Conservation (phyloP, 2,113 vertebrate genomes). For the Pipra filicauda region DNA sequence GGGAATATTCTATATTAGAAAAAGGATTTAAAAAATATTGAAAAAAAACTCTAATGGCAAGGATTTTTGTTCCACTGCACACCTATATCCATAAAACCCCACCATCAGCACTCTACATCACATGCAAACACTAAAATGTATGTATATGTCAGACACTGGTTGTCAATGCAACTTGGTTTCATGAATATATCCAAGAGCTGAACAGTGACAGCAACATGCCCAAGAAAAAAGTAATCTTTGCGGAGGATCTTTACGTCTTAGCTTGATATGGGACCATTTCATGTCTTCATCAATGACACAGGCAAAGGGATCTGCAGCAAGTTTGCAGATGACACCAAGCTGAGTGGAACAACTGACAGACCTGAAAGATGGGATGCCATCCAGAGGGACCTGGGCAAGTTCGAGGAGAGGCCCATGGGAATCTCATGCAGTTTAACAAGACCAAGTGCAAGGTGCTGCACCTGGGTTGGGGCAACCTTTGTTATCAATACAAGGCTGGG, state of each 20-base stretch:
- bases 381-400: neutral
- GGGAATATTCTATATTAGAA: neutral
- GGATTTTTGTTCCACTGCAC: neutral
- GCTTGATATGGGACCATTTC: neutral
- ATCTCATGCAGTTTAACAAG: neutral
- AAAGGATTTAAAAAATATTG: neutral
- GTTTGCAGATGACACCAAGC: neutral
- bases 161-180: neutral
- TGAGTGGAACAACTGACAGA: neutral
- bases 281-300: neutral
- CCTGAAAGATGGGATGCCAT: neutral
- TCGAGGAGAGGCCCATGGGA: neutral
- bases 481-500: accelerated
- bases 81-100: neutral
- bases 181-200: neutral
- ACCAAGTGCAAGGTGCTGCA: neutral
- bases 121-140: neutral
- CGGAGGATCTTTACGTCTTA: neutral
- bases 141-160: accelerated
- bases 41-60: neutral
- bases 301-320: neutral
- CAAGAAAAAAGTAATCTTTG: neutral
- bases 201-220: neutral
- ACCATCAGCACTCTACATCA: neutral
- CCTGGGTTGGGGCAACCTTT: neutral